Conservation (phyloP, 2,113 vertebrate species). For the Chascanopsetta lugubris region DNA sequence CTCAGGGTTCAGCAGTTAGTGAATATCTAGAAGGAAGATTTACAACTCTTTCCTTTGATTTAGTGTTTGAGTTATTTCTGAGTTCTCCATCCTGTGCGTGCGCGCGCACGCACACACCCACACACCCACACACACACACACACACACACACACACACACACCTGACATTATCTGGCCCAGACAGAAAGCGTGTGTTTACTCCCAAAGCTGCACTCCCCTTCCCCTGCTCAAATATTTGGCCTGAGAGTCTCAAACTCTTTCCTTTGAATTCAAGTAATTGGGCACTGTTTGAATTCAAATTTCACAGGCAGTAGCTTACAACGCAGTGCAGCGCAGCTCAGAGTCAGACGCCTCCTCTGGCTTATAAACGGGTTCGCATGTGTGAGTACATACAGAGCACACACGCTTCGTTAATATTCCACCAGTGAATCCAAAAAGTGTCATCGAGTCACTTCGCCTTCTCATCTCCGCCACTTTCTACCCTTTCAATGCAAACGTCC, state of each 20-base stretch:
- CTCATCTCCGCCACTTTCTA: conserved; percentile 33
- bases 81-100: conserved; percentile 13
- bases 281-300: conserved; percentile 53
- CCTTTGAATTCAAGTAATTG: conserved; percentile 71
- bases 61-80: conserved; percentile 48
- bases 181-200: conserved; percentile 62
- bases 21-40: conserved; percentile 56
- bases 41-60: conserved; percentile 65
- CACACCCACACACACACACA: too few species aligned
- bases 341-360: conserved; percentile 2
- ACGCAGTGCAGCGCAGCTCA: not conserved
- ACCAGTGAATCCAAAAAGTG: conserved; percentile 71
- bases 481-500: conserved; percentile 59
- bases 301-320: conserved; percentile 41
- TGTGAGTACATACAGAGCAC: not conserved
- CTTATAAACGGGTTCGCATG: conserved; percentile 15
- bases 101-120: not conserved
- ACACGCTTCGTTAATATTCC: conserved; percentile 55
- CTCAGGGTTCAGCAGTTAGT: conserved; percentile 45
- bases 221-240: conserved; percentile 63
- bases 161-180: conserved; percentile 51
- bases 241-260: conserved; percentile 48
- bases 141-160: conserved; percentile 15
- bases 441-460: conserved; percentile 36
- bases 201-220: conserved; percentile 43